Evolutionary conservation across 2,113 vertebrate genomes (phyloP).

Genomic region (Furnarius figulus): DNA sequence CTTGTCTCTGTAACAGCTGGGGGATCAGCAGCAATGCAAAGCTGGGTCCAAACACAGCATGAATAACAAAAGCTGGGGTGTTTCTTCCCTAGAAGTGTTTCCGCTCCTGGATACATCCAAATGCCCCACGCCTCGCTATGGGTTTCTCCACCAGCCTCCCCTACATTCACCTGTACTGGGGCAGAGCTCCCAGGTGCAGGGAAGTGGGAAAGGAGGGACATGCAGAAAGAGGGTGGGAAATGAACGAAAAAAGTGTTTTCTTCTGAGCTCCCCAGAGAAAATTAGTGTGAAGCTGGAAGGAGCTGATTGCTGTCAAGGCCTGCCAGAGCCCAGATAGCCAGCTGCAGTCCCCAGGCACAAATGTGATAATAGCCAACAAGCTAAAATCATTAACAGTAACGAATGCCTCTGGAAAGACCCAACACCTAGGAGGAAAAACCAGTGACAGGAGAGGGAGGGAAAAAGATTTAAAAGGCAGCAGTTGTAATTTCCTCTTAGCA

Average conservation of each 20-base stretch:
- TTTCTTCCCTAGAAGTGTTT: neutral
- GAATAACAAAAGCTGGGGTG: neutral
- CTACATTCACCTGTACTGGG: fast-evolving
- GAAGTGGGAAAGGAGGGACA: neutral
- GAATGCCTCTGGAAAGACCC: constrained; percentile 44
- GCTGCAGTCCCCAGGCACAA: constrained; percentile 52
- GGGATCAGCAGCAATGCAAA: neutral
- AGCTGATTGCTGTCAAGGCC: constrained; percentile 61
- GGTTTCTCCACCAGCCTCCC: neutral
- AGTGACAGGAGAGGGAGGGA: neutral
- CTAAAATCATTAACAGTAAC: constrained; percentile 66
- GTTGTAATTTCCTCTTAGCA: neutral
- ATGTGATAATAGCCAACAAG: constrained; percentile 65
- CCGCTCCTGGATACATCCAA: neutral
- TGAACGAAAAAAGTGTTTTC: neutral
- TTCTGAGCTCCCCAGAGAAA: constrained; percentile 11
- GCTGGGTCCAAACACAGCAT: neutral
- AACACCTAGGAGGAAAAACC: constrained; percentile 12
- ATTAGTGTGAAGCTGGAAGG: constrained; percentile 45
- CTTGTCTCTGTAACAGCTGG: neutral
- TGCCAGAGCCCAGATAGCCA: constrained; percentile 46
- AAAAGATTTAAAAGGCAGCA: neutral
- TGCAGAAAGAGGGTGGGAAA: fast-evolving
- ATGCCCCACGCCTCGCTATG: neutral
- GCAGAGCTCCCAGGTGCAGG: neutral